Base-by-base conservation (phyloP, 1,140 invertebrate species). In the Drosophila punjabiensis region DNA sequence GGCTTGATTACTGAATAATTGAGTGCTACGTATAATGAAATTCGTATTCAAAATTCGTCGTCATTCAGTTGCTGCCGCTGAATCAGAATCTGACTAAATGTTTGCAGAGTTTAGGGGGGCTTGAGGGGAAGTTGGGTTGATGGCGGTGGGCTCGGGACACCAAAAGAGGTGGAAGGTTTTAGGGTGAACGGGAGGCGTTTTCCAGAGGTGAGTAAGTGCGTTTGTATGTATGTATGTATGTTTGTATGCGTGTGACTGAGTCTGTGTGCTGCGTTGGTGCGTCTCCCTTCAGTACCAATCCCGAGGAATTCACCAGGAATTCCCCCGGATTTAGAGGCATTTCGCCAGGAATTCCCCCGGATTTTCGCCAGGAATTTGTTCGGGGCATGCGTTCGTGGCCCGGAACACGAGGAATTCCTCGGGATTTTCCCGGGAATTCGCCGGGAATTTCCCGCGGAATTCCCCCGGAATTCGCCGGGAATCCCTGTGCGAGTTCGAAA, bases 21-120 rank as follows among this genome's bases (percentile, higher is more conserved):
- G 86, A 89, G 85, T 90, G 86, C 81, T 85, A 82, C 65, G 76
- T 89, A 77, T 89, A 89, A 89, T 89, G 86, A 89, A 89, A 89
- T 89, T 89, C 85, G 85, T 89, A 89, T 89, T 89, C 85, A 89
- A 89, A 89, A 90, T 89, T 89, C 86, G 85, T 89, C 85, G 85
- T 82, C 82, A 89, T 90, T 89, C 85, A 85, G 70, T 61, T 73
- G 69, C 30, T 33, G 55, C 53, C 80, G 52, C 28, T 65, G 70
- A 71, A 75, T 63, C 41, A 47, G 76, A 79, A 79, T 79, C 76
- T 78, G 69, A 89, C 85, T 84, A 84, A 88, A 84, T 89, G 84
- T 83, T 83, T 80, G 68, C 52, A 43, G 39, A 77, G 62, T 47
- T 45, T 52, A 58, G 65, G 59, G 65, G 59, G 59, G 70, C 24